Evolutionary conservation across 2,888 invertebrate species (phyloP).

Genomic region (Petrolisthes cinctipes): DNA sequence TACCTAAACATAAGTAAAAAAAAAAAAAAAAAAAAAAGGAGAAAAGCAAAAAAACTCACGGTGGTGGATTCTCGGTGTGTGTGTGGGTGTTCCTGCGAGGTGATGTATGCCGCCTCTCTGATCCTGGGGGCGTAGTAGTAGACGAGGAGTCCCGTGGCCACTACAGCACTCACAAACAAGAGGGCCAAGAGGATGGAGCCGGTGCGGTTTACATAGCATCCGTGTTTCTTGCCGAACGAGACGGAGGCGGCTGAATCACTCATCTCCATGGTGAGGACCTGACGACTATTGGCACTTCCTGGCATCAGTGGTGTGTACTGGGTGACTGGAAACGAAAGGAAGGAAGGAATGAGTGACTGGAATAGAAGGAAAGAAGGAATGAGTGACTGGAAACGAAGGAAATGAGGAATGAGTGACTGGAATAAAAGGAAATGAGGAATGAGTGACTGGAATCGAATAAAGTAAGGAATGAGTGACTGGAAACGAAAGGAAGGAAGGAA

Average conservation of each 20-base stretch:
- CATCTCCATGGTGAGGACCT: slow-evolving; percentile 76
- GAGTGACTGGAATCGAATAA: neutral
- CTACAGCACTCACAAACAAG: slow-evolving; percentile 77
- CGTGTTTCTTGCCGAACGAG: slow-evolving; percentile 77
- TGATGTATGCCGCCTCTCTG: neutral
- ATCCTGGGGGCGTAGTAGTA: slow-evolving; percentile 77
- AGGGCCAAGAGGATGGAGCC: slow-evolving; percentile 75
- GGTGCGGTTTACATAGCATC: slow-evolving; percentile 77
- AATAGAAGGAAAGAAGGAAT: neutral
- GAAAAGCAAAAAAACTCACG: no score
- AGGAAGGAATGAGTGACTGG: neutral
- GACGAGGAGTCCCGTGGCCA: slow-evolving; percentile 81
- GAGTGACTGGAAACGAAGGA: neutral
- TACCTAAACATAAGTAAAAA: no score
- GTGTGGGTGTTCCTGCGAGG: no score
- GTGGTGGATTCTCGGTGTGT: no score
- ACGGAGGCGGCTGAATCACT: slow-evolving; percentile 72
- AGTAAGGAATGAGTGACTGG: neutral
- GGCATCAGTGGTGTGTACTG: neutral
- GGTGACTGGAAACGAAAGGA: neutral
- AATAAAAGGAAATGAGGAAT: neutral
- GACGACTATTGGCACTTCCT: slow-evolving; percentile 66
- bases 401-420: neutral
- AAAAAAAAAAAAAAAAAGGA: no score
- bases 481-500: slow-evolving; percentile 8